A percentile compares a stretch with the other conserved stretches of the same genome.
Evolutionary conservation across 1,140 invertebrate species (phyloP).

Genomic region (Linepithema humile): DNA sequence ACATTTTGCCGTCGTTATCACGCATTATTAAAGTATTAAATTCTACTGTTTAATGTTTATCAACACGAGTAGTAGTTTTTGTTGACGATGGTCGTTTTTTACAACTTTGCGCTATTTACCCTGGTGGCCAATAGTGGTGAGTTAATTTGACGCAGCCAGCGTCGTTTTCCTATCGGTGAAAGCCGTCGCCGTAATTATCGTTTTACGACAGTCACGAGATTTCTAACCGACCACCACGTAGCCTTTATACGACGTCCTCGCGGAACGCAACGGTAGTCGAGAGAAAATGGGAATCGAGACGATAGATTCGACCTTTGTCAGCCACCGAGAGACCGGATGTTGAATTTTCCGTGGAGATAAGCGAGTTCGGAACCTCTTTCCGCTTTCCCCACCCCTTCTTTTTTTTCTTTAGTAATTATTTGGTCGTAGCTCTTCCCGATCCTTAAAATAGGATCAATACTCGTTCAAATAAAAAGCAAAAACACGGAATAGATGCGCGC

Average conservation of each 20-base stretch:
- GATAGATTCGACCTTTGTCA: constrained; percentile 35
- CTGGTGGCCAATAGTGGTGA: neutral
- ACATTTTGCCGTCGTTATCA: neutral
- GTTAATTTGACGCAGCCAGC: neutral
- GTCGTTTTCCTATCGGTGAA: constrained; percentile 19
- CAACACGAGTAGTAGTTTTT: neutral
- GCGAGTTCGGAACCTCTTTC: neutral
- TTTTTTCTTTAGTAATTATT: constrained; percentile 44
- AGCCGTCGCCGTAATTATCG: constrained; percentile 40
- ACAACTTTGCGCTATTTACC: neutral
- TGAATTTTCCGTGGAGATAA: constrained; percentile 54
- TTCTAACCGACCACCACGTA: constrained; percentile 47
- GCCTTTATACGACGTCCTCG: constrained; percentile 22
- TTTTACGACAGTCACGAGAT: constrained; percentile 31
- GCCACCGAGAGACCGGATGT: constrained; percentile 15
- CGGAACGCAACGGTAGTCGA: neutral
- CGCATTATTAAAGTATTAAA: constrained; percentile 11
- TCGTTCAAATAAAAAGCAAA: neutral
- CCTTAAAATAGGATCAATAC: constrained; percentile 26
- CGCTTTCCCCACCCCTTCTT: neutral
- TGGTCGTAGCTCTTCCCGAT: constrained; percentile 4
- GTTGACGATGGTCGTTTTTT: neutral
- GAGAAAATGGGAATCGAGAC: constrained; percentile 38
- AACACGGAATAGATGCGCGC: neutral
- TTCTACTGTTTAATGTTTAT: constrained; percentile 1